A percentile compares a stretch with the other conserved stretches of the same genome.
Conservation (phyloP, 2,797 vertebrate genomes). For the Spinus olivaceus region DNA sequence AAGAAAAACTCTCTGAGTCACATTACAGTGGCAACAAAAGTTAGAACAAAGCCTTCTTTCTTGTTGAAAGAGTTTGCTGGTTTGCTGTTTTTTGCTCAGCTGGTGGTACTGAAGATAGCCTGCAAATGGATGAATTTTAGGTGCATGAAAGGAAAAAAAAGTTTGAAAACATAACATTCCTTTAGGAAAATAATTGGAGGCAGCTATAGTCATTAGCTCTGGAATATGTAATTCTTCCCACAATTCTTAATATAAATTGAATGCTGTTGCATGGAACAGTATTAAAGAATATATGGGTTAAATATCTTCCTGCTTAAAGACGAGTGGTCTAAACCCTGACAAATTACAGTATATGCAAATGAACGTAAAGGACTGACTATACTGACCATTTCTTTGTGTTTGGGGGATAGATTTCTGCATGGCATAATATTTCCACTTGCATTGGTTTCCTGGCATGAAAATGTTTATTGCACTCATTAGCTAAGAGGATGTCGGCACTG, state of each 20-base stretch:
- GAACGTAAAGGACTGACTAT: conserved; percentile 49
- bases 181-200: conserved; percentile 67
- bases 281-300: conserved; percentile 36
- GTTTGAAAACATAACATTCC: conserved; percentile 52
- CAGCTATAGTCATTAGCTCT: conserved; percentile 48
- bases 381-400: conserved; percentile 82
- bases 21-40: conserved; percentile 1
- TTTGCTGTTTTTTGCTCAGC: conserved; percentile 5
- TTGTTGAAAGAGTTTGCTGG: neutral
- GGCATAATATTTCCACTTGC: conserved; percentile 91
- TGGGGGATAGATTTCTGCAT: conserved; percentile 86
- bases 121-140: conserved; percentile 1
- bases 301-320: conserved; percentile 37
- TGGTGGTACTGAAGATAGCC: neutral
- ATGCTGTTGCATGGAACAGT: neutral
- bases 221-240: conserved; percentile 57
- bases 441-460: conserved; percentile 92
- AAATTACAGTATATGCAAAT: conserved; percentile 64
- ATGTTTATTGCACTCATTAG: conserved; percentile 99
- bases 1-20: conserved; percentile 9
- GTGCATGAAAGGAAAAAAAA: conserved; percentile 19
- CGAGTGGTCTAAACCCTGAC: conserved; percentile 33
- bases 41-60: conserved; percentile 23
- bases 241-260: conserved; percentile 35
- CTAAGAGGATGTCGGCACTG: conserved; percentile 90